A percentile compares a stretch with the other conserved stretches of the same genome.
phyloP scores from a whole-genome alignment of 2,797 vertebrate genomes.

The Melanitta fusca region DNA sequence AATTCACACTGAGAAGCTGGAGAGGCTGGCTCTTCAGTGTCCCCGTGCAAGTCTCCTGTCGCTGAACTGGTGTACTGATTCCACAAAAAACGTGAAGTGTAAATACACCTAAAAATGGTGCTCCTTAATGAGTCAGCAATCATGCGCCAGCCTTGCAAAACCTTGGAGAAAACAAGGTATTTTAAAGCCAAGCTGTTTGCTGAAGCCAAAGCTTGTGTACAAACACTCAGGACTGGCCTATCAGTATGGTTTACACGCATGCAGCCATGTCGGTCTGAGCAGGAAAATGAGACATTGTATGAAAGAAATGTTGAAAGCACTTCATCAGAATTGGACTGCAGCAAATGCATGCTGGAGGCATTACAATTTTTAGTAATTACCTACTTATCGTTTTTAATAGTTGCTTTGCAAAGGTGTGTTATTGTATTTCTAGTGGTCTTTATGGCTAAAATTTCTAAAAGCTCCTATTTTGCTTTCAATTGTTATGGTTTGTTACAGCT shows the following conservation, averaged over 20 bases:
- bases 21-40: neutral
- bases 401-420: neutral
- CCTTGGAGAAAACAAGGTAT: neutral
- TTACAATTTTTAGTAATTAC: neutral
- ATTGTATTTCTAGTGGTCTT: neutral
- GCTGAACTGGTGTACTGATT: neutral
- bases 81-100: neutral
- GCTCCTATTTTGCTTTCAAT: neutral
- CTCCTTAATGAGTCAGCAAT: neutral
- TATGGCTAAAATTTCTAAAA: neutral
- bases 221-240: neutral
- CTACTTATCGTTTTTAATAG: neutral
- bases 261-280: neutral
- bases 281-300: neutral
- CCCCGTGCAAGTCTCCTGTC: neutral
- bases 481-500: neutral
- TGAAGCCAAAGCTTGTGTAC: neutral
- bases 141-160: neutral
- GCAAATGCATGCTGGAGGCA: neutral
- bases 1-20: neutral
- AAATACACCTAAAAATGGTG: neutral
- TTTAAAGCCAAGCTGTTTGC: neutral
- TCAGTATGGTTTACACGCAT: neutral
- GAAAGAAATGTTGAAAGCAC: neutral
- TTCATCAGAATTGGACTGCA: neutral